These are phyloP conservation scores for Macropus fuliginosus DNA, from an alignment of 2,797 vertebrate species.

Conservation along the genomic window DNA sequence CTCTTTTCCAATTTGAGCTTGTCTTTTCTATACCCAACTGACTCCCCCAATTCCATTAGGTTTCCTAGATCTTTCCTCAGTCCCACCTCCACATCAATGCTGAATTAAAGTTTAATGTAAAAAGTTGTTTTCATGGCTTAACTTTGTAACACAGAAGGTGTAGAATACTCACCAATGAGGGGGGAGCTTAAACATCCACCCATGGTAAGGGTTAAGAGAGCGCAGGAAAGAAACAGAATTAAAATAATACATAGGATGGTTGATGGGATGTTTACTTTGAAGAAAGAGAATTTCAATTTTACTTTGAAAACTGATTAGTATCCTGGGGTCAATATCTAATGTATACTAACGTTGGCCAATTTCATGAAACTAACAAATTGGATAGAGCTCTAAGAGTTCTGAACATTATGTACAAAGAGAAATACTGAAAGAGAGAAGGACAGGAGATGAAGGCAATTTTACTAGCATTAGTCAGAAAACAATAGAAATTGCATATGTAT, in stretches of 20 bases:
- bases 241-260: neutral
- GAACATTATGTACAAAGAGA: neutral
- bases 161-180: neutral
- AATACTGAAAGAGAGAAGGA: neutral
- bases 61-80: neutral
- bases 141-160: neutral
- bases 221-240: neutral
- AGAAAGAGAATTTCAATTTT: neutral
- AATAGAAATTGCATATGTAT: conserved; percentile 19
- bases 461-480: neutral
- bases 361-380: neutral
- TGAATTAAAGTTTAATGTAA: neutral
- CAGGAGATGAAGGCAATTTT: neutral
- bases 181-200: neutral
- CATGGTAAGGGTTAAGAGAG: neutral
- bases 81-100: accelerated
- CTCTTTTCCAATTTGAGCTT: neutral
- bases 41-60: accelerated
- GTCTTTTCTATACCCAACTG: neutral
- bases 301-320: neutral
- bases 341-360: neutral
- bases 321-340: neutral
- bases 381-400: neutral
- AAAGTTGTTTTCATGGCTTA: neutral
- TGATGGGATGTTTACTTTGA: neutral